phyloP scores from a whole-genome alignment of 2,797 vertebrate species.

The Pseudochaenichthys georgianus region DNA sequence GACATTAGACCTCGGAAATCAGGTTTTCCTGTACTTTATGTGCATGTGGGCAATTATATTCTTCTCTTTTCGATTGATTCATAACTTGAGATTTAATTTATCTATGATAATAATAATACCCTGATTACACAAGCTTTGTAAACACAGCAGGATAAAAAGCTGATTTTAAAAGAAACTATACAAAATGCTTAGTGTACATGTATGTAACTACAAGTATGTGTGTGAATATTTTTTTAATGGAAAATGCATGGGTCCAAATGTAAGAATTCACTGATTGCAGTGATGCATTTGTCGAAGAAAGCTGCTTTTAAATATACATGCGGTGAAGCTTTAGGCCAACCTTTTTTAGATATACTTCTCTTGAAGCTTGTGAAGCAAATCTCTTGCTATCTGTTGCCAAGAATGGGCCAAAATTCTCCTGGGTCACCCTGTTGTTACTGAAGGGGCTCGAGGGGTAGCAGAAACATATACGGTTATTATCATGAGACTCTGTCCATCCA shows the following conservation, averaged over 20 bases:
- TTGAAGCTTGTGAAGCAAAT: conserved; percentile 21
- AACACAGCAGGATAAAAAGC: background rate
- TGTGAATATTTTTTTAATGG: background rate
- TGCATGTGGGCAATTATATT: conserved; percentile 2
- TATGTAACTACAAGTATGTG: background rate
- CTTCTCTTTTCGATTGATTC: background rate
- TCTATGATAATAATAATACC: background rate
- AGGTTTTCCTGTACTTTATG: conserved; percentile 30
- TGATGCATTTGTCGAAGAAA: background rate
- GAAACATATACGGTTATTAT: conserved; percentile 23
- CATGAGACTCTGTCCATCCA: conserved; percentile 35
- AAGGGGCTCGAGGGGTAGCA: conserved; percentile 54
- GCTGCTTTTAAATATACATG: background rate
- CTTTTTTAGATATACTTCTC: background rate
- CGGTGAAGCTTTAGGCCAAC: background rate
- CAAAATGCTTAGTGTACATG: background rate
- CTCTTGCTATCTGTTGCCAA: conserved; percentile 44
- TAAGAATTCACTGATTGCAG: background rate
- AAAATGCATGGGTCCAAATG: background rate
- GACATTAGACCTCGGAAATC: conserved; percentile 28
- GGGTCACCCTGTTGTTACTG: conserved; percentile 64
- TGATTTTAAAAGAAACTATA: too few relatives aligned
- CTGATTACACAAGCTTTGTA: background rate
- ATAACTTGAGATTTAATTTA: background rate
- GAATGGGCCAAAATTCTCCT: conserved; percentile 52